These are phyloP conservation scores for Gymnopithys bicolor DNA, from an alignment of 2,797 vertebrate species.

Conservation along the genomic window DNA sequence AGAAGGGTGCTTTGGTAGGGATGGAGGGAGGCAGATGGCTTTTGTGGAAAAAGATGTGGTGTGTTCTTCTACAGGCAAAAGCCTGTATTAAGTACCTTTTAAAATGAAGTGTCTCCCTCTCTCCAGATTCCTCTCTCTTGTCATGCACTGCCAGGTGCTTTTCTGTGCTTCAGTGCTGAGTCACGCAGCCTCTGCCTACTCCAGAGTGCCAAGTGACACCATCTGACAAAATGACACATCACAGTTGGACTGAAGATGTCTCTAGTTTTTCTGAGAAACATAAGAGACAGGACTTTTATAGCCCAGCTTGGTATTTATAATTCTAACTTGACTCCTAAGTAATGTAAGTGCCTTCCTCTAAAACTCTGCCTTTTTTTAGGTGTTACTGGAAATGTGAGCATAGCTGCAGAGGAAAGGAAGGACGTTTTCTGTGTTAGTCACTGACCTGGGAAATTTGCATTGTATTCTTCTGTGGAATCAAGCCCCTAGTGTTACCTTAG, in stretches of 20 bases:
- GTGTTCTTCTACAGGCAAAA: not conserved
- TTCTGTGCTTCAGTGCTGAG: conserved; percentile 14
- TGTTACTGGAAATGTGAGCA: not conserved
- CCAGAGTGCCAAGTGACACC: not conserved
- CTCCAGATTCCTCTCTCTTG: not conserved
- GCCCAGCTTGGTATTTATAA: not conserved
- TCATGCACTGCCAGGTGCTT: conserved; percentile 5
- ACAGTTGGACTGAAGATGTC: not conserved
- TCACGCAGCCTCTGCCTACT: not conserved
- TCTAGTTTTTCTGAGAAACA: not conserved
- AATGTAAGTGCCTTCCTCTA: not conserved
- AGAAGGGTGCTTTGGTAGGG: not conserved
- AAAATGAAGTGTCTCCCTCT: conserved; percentile 13
- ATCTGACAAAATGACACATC: conserved; percentile 43
- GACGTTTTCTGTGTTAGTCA: not conserved
- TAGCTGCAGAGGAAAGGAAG: not conserved
- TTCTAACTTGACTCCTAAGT: not conserved
- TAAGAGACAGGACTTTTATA: not conserved
- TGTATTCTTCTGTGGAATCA: not conserved
- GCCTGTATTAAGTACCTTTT: conserved; percentile 10
- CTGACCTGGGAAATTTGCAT: not conserved
- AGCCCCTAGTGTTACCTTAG: not conserved
- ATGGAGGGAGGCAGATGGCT: not conserved
- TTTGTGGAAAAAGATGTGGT: not conserved
- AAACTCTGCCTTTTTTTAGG: not conserved